phyloP scores from a whole-genome alignment of 2,113 vertebrate species.

The Mesoclemmys tuberculata region DNA sequence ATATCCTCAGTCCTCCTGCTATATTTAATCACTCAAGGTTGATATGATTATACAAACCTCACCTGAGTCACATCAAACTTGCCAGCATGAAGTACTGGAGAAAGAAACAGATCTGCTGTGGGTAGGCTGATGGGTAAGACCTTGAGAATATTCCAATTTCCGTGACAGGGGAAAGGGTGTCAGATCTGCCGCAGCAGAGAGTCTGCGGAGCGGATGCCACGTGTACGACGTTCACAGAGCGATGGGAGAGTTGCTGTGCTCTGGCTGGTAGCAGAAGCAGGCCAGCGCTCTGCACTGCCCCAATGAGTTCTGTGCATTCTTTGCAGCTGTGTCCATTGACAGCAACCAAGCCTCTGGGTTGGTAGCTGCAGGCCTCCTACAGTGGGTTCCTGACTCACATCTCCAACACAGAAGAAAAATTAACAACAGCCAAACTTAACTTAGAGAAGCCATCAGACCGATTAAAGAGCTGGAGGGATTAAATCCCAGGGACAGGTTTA shows the following conservation, averaged over 20 bases:
- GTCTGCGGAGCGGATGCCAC: not conserved
- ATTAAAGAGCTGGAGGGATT: not conserved
- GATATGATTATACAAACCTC: fast-evolving
- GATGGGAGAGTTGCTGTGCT: not conserved
- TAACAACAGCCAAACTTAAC: not conserved
- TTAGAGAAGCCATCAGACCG: not conserved
- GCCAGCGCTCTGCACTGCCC: not conserved
- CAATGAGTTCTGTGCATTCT: not conserved
- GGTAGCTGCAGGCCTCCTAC: not conserved
- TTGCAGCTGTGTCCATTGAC: not conserved
- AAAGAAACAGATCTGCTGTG: not conserved
- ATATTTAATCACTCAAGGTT: not conserved
- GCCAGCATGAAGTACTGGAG: not conserved
- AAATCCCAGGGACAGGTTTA: not conserved
- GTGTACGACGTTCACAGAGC: not conserved
- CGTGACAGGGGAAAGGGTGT: not conserved
- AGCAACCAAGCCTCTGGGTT: not conserved
- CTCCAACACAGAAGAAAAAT: conserved; percentile 10
- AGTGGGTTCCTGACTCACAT: not conserved
- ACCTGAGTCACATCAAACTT: not conserved
- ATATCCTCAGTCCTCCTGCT: not conserved
- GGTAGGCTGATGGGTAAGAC: not conserved
- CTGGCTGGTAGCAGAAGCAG: fast-evolving
- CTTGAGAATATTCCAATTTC: not conserved
- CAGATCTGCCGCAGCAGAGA: not conserved